Evolutionary conservation across 2,888 invertebrate species (phyloP).

Genomic region (Quadriops clusia): DNA sequence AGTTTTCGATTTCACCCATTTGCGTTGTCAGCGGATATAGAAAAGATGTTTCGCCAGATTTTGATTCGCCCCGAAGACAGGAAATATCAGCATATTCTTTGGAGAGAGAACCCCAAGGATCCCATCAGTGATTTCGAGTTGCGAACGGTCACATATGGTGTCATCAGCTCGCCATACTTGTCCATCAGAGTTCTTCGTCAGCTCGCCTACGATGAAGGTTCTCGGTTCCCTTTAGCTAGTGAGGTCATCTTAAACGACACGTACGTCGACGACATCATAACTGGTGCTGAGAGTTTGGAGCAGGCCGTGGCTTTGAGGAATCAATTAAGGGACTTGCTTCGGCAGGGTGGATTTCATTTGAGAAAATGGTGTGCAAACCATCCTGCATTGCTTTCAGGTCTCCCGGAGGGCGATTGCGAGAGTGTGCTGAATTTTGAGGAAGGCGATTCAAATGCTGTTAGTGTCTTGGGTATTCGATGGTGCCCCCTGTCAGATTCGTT

Average conservation of each 20-base stretch:
- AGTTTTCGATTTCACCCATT: conserved; percentile 14
- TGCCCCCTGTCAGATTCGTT: too few relatives aligned
- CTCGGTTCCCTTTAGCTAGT: neutral
- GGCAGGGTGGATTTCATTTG: neutral
- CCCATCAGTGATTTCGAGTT: neutral
- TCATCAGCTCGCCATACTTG: conserved; percentile 1
- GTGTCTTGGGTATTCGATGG: too few relatives aligned
- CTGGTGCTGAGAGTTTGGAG: neutral
- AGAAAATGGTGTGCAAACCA: too few relatives aligned
- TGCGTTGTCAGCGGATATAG: conserved; percentile 1
- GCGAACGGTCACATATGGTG: conserved; percentile 1
- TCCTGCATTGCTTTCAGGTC: too few relatives aligned
- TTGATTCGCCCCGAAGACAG: conserved; percentile 1
- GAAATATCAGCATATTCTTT: conserved; percentile 4
- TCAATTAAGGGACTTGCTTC: conserved; percentile 1
- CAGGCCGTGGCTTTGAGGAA: neutral
- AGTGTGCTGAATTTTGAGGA: too few relatives aligned
- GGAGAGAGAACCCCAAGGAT: neutral
- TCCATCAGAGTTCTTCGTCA: conserved; percentile 1
- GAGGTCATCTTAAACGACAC: conserved; percentile 1
- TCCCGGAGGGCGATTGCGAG: too few relatives aligned
- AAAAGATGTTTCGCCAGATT: conserved; percentile 9
- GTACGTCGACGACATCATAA: conserved; percentile 1
- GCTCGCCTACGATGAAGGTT: neutral
- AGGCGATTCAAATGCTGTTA: too few relatives aligned